Base-by-base conservation (phyloP, 1,140 invertebrate species). In the Pseudomyrmex sp. region DNA sequence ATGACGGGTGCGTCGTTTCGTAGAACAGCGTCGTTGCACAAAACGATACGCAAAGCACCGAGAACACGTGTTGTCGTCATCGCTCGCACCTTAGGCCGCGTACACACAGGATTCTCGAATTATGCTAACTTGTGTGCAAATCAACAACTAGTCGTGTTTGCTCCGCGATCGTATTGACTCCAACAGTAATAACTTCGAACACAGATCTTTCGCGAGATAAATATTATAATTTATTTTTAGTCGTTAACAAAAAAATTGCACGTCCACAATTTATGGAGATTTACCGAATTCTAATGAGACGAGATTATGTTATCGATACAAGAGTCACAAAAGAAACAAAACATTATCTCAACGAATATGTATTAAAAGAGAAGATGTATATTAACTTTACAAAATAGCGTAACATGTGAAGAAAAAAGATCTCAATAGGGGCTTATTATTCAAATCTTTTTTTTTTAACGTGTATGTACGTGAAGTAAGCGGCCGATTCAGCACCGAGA, bases 21-120 rank as follows among this genome's bases (percentile, higher is more conserved):
- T 48, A 12, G 54, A 70, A 70, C 18, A 79, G 20, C 20, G 15
- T 59, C 65, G 35, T 70, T 70, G 75, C 75, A 77, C 46, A 69
- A 79, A 79, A 69, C n/a, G 75, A 77, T 58, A 69, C 2, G 65
- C 12, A 13, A 69, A 46, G 20, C 20, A 23, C 20, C 12, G 65
- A 58, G 15, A 44, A 70, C 76, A 79, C 76, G 65, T 70, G 76
- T 70, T 13, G 10, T n/a, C 26, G 52, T n/a, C 48, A 3, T 35
- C 35, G 35, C 35, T 35, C 35, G 20, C 18, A 56, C 1, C 35
- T 68, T 69, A 68, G 56, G 63, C 44, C 18, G 65, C 52, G 44
- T 70, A 26, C 65, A 48, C 54, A 79, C 10, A 5, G 20, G n/a
- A 9, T 46, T 63, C 9, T 18, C 10, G 35, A 76, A 23, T 66